Percentiles rank a stretch among this genome's conserved stretches.
Conservation (phyloP, 2,797 vertebrate species). For the Phoxinus dragarum region DNA sequence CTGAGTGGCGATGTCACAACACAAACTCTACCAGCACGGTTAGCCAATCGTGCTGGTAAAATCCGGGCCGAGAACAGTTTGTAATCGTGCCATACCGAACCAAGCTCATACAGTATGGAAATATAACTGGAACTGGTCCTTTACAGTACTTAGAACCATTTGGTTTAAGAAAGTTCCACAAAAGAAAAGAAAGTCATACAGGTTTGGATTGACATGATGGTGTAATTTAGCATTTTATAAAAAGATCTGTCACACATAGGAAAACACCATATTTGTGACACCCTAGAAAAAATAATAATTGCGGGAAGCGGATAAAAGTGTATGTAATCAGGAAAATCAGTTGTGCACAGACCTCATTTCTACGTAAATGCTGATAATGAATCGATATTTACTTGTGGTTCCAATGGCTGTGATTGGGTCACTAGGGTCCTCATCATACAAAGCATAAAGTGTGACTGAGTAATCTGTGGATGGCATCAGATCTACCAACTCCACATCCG, state of each 20-base stretch:
- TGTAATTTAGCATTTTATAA: background rate
- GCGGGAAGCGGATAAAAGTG: background rate
- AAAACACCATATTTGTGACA: background rate
- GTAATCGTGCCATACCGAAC: background rate
- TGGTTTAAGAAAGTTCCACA: background rate
- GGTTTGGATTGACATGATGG: background rate
- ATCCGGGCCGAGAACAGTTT: background rate
- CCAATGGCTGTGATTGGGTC: slow-evolving; percentile 85
- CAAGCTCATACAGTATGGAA: background rate
- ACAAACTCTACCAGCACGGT: too few relatives aligned
- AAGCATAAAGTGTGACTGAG: slow-evolving; percentile 85
- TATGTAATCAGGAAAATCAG: background rate
- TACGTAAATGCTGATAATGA: background rate
- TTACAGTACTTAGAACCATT: background rate
- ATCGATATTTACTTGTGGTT: slow-evolving; percentile 82
- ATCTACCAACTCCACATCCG: slow-evolving; percentile 80
- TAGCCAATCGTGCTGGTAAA: too few relatives aligned
- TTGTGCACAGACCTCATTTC: background rate
- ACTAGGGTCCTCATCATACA: slow-evolving; percentile 89
- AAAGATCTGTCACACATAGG: background rate
- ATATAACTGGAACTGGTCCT: background rate
- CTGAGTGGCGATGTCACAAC: too few relatives aligned
- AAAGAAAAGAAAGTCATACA: background rate
- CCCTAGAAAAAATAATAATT: background rate
- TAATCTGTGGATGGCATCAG: slow-evolving; percentile 86